Conservation (phyloP, 2,113 vertebrate genomes). For the Fulmarus glacialis region DNA sequence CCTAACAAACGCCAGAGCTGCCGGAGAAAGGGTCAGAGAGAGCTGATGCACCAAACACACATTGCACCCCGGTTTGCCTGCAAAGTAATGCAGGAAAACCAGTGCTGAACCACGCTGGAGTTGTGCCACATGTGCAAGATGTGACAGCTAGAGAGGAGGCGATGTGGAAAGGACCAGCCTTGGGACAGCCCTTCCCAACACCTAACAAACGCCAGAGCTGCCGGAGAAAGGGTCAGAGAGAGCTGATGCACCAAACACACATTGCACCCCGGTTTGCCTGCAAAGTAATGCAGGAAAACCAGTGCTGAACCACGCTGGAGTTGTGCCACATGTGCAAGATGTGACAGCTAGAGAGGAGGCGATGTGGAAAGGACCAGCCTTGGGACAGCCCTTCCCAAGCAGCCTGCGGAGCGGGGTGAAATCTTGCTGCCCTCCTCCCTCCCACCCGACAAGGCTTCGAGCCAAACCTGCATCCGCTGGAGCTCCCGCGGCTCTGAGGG, state of each 20-base stretch:
- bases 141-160: fast-evolving
- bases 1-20: background rate
- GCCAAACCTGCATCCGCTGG: background rate
- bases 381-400: background rate
- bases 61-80: background rate
- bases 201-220: background rate
- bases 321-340: fast-evolving
- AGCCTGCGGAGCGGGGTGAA: fast-evolving
- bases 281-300: fast-evolving
- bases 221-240: background rate
- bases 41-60: background rate
- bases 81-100: background rate
- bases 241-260: background rate
- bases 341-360: fast-evolving
- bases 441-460: fast-evolving
- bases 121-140: fast-evolving
- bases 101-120: fast-evolving
- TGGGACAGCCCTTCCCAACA: background rate
- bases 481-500: fast-evolving
- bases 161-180: fast-evolving
- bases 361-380: fast-evolving
- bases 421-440: background rate
- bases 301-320: fast-evolving
- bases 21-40: background rate
- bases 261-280: background rate